phyloP scores from a whole-genome alignment of 2,113 vertebrate genomes.

The Eolophus roseicapilla region DNA sequence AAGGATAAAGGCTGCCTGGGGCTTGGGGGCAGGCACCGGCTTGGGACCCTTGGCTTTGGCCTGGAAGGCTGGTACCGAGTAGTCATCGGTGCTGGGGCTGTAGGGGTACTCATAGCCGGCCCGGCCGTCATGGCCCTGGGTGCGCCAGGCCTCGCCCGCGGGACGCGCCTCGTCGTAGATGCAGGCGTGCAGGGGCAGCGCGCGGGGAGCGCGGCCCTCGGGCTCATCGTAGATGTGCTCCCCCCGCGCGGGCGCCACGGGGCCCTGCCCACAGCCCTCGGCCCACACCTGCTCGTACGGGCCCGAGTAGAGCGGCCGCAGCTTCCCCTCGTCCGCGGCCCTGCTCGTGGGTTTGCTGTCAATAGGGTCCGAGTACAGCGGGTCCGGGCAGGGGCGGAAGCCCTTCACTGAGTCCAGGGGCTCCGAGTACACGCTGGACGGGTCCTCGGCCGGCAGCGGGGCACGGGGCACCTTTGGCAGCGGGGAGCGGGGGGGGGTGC shows the following conservation, averaged over 20 bases:
- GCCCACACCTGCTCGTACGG: constrained; percentile 74
- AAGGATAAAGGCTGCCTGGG: constrained; percentile 44
- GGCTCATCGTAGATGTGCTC: constrained; percentile 97
- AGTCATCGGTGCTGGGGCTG: constrained; percentile 72
- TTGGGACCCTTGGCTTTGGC: constrained; percentile 73
- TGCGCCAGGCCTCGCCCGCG: constrained; percentile 75
- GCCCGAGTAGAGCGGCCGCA: constrained; percentile 63
- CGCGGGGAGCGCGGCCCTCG: constrained; percentile 74
- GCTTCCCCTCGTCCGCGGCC: constrained; percentile 32
- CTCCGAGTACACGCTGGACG: constrained; percentile 82
- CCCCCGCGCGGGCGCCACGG: neutral
- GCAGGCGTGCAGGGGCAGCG: neutral
- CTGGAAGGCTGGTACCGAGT: constrained; percentile 65
- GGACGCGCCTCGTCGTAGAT: constrained; percentile 84
- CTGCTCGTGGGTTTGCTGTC: constrained; percentile 67
- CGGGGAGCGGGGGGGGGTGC: constrained; percentile 63
- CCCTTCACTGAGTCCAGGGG: constrained; percentile 86
- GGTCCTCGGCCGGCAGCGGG: constrained; percentile 50
- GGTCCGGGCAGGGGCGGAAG: constrained; percentile 61
- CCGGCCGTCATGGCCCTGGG: constrained; percentile 64
- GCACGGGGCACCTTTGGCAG: constrained; percentile 50
- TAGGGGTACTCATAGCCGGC: constrained; percentile 76
- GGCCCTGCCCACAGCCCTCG: neutral
- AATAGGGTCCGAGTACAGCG: constrained; percentile 89
- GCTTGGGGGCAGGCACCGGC: constrained; percentile 85